phyloP scores from a whole-genome alignment of 2,888 invertebrate genomes.

The Troides oblongomaculatus region DNA sequence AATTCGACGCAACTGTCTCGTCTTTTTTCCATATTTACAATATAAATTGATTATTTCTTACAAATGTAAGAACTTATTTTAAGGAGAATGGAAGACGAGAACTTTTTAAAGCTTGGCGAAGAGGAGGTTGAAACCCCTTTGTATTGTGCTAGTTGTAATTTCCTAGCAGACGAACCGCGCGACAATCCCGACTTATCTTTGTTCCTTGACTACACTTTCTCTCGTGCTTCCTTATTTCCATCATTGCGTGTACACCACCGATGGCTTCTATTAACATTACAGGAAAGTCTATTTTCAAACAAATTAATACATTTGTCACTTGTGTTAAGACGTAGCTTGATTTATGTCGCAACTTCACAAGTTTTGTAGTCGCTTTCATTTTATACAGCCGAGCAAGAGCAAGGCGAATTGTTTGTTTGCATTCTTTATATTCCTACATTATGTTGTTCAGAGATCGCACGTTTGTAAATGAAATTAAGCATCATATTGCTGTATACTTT shows the following conservation, averaged over 20 bases:
- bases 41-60: not conserved
- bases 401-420: slow-evolving; percentile 53
- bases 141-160: slow-evolving; percentile 69
- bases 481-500: not conserved
- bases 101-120: slow-evolving; percentile 48
- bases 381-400: slow-evolving; percentile 53
- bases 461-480: slow-evolving; percentile 26
- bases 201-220: slow-evolving; percentile 76
- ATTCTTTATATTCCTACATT: slow-evolving; percentile 44
- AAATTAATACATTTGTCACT: slow-evolving; percentile 11
- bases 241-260: slow-evolving; percentile 35
- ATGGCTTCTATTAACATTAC: slow-evolving; percentile 34
- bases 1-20: too few species aligned
- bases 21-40: too few species aligned
- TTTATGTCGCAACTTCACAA: slow-evolving; percentile 68
- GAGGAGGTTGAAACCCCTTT: slow-evolving; percentile 53
- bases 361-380: slow-evolving; percentile 71
- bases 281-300: slow-evolving; percentile 37
- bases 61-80: slow-evolving; percentile 26
- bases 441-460: slow-evolving; percentile 36
- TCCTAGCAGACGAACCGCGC: slow-evolving; percentile 61
- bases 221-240: slow-evolving; percentile 53
- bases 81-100: slow-evolving; percentile 33
- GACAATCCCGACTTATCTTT: slow-evolving; percentile 76
- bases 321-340: slow-evolving; percentile 49